These are phyloP conservation scores for Galeopterus variegatus DNA, from an alignment of 2,113 vertebrate species.

Conservation along the genomic window DNA sequence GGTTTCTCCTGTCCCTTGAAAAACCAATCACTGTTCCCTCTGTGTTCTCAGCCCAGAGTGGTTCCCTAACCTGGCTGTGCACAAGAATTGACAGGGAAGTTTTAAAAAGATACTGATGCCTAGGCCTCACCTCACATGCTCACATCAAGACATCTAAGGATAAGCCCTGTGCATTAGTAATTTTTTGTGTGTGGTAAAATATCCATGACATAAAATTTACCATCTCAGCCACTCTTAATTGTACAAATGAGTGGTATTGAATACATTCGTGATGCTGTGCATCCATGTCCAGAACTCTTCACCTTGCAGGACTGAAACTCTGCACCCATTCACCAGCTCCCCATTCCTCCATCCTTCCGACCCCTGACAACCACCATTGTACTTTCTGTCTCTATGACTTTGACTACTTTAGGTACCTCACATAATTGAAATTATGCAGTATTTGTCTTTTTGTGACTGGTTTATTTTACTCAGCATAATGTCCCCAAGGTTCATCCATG, in stretches of 20 bases:
- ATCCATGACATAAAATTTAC: neutral
- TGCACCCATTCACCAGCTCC: neutral
- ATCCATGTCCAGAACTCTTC: neutral
- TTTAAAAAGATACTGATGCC: neutral
- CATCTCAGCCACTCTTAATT: neutral
- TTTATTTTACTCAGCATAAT: neutral
- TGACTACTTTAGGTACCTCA: neutral
- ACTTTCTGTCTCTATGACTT: neutral
- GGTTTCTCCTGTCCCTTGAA: neutral
- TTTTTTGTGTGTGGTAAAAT: neutral
- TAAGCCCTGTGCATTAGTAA: neutral
- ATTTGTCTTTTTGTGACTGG: neutral
- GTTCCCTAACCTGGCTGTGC: neutral
- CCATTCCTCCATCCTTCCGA: neutral
- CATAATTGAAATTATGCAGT: neutral
- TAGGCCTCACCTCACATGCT: neutral
- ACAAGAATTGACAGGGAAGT: neutral
- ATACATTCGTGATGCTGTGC: neutral
- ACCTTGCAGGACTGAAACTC: neutral
- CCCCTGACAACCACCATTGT: neutral
- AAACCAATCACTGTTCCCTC: neutral
- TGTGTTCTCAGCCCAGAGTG: neutral
- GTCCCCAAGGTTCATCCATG: neutral
- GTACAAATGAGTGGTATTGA: neutral
- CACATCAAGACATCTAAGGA: neutral